Evolutionary conservation across 2,888 invertebrate genomes (phyloP).

Genomic region (Drosophila neonasuta): DNA sequence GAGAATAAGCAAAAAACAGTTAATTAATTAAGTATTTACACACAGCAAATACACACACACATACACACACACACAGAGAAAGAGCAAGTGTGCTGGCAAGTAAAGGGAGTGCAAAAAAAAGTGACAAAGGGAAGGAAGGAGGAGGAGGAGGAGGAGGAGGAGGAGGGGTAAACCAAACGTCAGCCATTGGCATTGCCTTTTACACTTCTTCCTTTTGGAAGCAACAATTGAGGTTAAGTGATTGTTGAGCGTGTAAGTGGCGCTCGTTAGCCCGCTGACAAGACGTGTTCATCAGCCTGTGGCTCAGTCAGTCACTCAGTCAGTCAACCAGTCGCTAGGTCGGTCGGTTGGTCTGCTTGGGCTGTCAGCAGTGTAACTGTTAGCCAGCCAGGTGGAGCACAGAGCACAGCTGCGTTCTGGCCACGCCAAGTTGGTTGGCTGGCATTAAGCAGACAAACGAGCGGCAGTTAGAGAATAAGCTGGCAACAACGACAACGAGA

Average conservation of each 20-base stretch:
- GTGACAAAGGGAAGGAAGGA: neutral
- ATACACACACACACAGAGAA: neutral
- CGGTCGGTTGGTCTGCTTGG: conserved; percentile 9
- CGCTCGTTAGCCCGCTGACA: conserved; percentile 71
- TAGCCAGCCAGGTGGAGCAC: conserved; percentile 18
- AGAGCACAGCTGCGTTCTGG: conserved; percentile 20
- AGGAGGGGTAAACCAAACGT: conserved; percentile 20
- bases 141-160: neutral
- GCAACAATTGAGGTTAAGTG: conserved; percentile 72
- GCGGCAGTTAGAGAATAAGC: conserved; percentile 54
- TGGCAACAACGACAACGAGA: conserved; percentile 1
- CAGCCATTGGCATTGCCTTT: conserved; percentile 62
- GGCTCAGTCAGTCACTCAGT: conserved; percentile 39
- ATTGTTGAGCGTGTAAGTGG: conserved; percentile 71
- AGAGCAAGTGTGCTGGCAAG: conserved; percentile 1
- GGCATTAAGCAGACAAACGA: conserved; percentile 62
- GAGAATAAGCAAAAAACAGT: conserved; percentile 44
- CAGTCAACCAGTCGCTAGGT: conserved; percentile 11
- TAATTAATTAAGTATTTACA: conserved; percentile 70
- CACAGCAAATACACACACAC: conserved; percentile 38
- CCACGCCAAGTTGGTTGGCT: conserved; percentile 21
- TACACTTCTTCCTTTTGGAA: conserved; percentile 57
- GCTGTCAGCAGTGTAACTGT: conserved; percentile 3
- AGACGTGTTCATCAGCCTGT: conserved; percentile 70
- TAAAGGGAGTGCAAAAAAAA: too few species aligned